Base-by-base conservation (phyloP, 2,888 invertebrate species). In the Galeruca laticollis region DNA sequence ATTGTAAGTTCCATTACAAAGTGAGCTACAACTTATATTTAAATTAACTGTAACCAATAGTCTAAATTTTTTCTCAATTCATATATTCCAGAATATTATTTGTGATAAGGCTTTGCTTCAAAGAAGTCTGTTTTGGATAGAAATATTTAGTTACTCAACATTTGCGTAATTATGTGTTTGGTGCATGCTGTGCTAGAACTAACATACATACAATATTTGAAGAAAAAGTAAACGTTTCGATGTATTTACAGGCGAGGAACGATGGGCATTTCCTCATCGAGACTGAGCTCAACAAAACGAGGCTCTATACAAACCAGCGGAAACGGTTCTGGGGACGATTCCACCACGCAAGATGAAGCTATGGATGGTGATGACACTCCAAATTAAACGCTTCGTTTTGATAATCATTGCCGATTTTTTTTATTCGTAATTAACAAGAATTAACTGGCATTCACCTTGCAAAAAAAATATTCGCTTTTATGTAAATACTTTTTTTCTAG, bases 311-410 rank as follows among this genome's bases (percentile, higher is more conserved):
- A 91, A 26, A 87, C 88, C 52, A 83, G 85, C 82, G 88, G 86
- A 49, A 85, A 86, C 75, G 92, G 91, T 75, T 92, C 92, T 54
- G 93, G 92, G 9, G 93, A 93, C 84, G 93, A 93, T 85, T 92
- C 92, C 70, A 88, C 91, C 82, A 91, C 92, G 77, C 92, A 92
- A 86, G 91, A 93, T 84, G 93, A 93, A 82, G 91, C 92, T 79
- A 88, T 91, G 85, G 93, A 93, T 84, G 92, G 91, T 81, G 92
- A 93, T 80, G 93, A 93, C 75, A 87, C 86, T 74, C 86, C 87
- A 74, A 89, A 88, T 79, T 88, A 86, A 78, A 54, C 52, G 54
- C 43, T 15, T 47, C 21, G 33, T 21, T 57, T 60, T 60, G 43
- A 67, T 68, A 62, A 62, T 60, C 49, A 63, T 56, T 62, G 54